Conservation (phyloP, 2,888 invertebrate species). For the Habroteleia sp. region DNA sequence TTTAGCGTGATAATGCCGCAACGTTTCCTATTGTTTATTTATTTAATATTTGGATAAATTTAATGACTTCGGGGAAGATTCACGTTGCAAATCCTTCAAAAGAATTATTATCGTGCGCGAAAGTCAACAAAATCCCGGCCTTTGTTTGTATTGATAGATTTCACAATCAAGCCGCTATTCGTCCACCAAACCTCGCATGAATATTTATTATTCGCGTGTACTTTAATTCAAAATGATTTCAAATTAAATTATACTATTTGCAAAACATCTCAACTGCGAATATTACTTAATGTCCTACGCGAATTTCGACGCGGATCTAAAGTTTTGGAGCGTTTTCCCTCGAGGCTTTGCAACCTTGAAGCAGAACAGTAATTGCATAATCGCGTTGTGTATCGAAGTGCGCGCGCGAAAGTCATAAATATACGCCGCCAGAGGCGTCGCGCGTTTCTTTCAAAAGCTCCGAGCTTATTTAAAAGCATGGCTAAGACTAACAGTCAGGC, state of each 20-base stretch:
- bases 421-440: constrained; percentile 55
- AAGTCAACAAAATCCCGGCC: too few relatives aligned
- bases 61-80: constrained; percentile 1
- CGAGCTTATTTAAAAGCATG: constrained; percentile 51
- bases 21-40: constrained; percentile 32
- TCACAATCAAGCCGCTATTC: too few relatives aligned
- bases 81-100: too few relatives aligned
- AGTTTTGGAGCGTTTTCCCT: constrained; percentile 30
- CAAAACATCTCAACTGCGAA: constrained; percentile 6
- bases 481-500: constrained; percentile 33
- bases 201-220: neutral
- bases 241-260: constrained; percentile 1
- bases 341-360: constrained; percentile 39
- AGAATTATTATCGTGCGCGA: too few relatives aligned
- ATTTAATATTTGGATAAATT: constrained; percentile 18
- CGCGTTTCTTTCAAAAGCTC: constrained; percentile 55
- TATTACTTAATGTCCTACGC: constrained; percentile 36
- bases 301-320: constrained; percentile 12
- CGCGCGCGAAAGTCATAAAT: constrained; percentile 57
- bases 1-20: constrained; percentile 14
- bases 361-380: constrained; percentile 65
- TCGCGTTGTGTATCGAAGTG: constrained; percentile 52
- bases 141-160: too few relatives aligned
- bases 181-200: neutral
- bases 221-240: neutral